Conservation (phyloP, 2,113 vertebrate genomes). For the Vimba vimba region DNA sequence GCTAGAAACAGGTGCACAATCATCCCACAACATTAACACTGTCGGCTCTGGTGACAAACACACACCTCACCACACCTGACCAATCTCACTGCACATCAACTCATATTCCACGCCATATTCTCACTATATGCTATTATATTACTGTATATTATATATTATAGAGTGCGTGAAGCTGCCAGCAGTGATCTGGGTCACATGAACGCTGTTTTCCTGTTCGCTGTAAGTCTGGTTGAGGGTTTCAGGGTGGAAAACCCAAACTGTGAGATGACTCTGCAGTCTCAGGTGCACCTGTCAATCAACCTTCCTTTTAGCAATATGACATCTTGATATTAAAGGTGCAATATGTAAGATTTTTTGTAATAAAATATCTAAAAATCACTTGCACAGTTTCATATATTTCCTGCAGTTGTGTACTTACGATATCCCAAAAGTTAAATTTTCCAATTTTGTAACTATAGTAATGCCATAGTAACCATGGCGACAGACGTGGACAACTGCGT, state of each 20-base stretch:
- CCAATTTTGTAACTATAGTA: no score
- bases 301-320: background rate
- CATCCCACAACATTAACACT: constrained; percentile 40
- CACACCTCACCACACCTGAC: background rate
- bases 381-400: no score
- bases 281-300: background rate
- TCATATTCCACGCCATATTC: background rate
- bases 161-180: background rate
- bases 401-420: no score
- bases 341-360: no score
- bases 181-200: constrained; percentile 9
- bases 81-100: background rate
- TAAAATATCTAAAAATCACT: no score
- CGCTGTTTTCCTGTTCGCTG: constrained; percentile 1
- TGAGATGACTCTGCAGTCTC: constrained; percentile 6
- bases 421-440: no score
- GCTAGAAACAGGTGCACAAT: constrained; percentile 55
- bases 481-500: no score
- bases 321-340: no score
- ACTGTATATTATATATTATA: no score
- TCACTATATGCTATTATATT: no score
- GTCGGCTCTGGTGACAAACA: background rate
- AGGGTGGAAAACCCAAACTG: constrained; percentile 4
- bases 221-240: constrained; percentile 4
- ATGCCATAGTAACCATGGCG: no score